Percentiles rank a stretch among this genome's conserved stretches.
These are phyloP conservation scores for Lepidonotus clava DNA, from an alignment of 2,888 invertebrate species.

Conservation along the genomic window DNA sequence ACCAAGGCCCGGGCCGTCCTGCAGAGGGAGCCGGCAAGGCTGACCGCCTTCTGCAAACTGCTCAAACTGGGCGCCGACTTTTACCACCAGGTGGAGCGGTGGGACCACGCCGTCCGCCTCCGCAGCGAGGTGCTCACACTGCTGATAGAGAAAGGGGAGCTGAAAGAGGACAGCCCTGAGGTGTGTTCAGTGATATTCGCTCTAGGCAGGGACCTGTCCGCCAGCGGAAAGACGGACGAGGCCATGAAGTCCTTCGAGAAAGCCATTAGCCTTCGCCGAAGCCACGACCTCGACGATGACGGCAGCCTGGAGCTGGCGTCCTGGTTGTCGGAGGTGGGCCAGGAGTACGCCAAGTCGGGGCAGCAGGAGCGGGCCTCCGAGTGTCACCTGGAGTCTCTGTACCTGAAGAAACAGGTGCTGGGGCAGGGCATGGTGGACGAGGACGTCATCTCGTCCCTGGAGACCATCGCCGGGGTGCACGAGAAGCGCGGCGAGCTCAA, in stretches of 20 bases:
- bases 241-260: neutral
- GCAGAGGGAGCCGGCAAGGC: neutral
- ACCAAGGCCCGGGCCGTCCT: neutral
- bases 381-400: slow-evolving; percentile 33
- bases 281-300: neutral
- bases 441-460: slow-evolving; percentile 22
- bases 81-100: neutral
- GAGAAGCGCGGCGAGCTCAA: neutral
- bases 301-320: slow-evolving; percentile 1
- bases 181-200: neutral
- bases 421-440: slow-evolving; percentile 9
- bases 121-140: neutral
- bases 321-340: slow-evolving; percentile 25
- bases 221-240: slow-evolving; percentile 2
- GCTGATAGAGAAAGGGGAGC: neutral
- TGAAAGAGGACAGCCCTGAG: neutral
- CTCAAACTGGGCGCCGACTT: neutral
- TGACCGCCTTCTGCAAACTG: neutral
- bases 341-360: neutral
- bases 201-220: neutral
- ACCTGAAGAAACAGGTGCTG: neutral
- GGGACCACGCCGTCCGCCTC: neutral
- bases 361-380: slow-evolving; percentile 29
- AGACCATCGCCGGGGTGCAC: neutral
- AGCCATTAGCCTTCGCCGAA: neutral